A percentile compares a stretch with the other conserved stretches of the same genome.
Evolutionary conservation across 2,888 invertebrate genomes (phyloP).

Genomic region (Dynastes grantii): DNA sequence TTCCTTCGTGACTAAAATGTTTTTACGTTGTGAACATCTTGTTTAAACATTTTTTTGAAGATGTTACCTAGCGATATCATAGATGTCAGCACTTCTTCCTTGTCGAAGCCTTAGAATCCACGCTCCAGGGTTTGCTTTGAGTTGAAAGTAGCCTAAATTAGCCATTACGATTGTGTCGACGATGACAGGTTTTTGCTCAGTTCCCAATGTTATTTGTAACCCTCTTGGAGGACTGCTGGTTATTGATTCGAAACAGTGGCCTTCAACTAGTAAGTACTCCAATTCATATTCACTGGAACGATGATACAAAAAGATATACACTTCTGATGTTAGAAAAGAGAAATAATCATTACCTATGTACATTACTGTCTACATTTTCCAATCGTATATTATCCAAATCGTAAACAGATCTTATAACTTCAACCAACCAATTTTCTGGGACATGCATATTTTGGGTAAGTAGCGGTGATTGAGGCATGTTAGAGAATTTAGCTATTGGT

Average conservation of each 20-base stretch:
- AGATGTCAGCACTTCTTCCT: conserved; percentile 95
- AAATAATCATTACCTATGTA: conserved; percentile 79
- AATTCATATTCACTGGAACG: conserved; percentile 91
- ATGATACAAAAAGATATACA: background rate
- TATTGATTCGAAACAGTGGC: conserved; percentile 95
- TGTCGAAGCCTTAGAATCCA: conserved; percentile 93
- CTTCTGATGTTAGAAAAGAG: background rate
- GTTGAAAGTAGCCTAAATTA: conserved; percentile 98
- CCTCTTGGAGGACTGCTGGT: conserved; percentile 96
- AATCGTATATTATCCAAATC: conserved; percentile 98
- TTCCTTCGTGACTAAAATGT: conserved; percentile 80
- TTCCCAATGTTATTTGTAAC: conserved; percentile 95
- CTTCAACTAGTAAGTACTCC: conserved; percentile 95
- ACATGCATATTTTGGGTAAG: conserved; percentile 92
- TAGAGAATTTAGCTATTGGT: conserved; percentile 88
- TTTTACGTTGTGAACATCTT: background rate
- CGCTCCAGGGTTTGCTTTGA: conserved; percentile 98
- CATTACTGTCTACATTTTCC: conserved; percentile 91
- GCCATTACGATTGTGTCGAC: conserved; percentile 99
- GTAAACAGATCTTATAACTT: conserved; percentile 92
- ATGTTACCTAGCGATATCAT: conserved; percentile 86
- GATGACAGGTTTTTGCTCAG: conserved; percentile 81
- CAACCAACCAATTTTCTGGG: conserved; percentile 97
- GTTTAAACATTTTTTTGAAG: background rate
- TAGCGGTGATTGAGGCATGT: conserved; percentile 92